Evolutionary conservation across 2,113 vertebrate species (phyloP).

Genomic region (Ophthalmolycus amberensis): DNA sequence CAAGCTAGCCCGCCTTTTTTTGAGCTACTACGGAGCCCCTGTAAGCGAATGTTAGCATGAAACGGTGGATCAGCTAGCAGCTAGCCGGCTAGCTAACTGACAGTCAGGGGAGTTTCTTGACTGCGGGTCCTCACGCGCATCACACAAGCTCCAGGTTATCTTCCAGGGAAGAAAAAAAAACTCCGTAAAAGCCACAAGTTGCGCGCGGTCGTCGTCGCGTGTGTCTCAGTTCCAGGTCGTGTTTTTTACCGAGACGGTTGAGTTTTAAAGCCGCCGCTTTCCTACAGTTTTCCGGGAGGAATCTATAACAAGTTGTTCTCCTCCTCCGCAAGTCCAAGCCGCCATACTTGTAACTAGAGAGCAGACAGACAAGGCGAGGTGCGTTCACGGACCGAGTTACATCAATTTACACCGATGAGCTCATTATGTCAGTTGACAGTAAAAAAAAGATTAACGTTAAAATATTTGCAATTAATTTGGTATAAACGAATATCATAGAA

Average conservation of each 20-base stretch:
- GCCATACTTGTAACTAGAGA: constrained; percentile 82
- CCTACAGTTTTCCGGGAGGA: constrained; percentile 65
- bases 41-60: constrained; percentile 46
- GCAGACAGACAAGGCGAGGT: constrained; percentile 56
- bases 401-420: constrained; percentile 31
- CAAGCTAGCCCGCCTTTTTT: constrained; percentile 26
- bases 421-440: not conserved
- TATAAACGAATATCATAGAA: not conserved
- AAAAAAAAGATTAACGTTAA: not conserved
- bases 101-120: constrained; percentile 74
- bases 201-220: constrained; percentile 29
- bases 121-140: constrained; percentile 68
- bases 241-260: not conserved
- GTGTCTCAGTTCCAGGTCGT: too few species aligned
- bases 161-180: constrained; percentile 22
- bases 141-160: constrained; percentile 49
- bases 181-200: constrained; percentile 17
- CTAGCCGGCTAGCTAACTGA: constrained; percentile 81
- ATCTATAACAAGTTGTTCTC: constrained; percentile 79
- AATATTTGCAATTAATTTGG: not conserved
- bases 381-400: constrained; percentile 58
- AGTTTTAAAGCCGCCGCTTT: constrained; percentile 55
- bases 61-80: constrained; percentile 32
- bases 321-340: constrained; percentile 77
- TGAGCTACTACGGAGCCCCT: constrained; percentile 9